These are phyloP conservation scores for Uropsilus gracilis DNA, from an alignment of 2,113 vertebrate genomes.

Conservation along the genomic window DNA sequence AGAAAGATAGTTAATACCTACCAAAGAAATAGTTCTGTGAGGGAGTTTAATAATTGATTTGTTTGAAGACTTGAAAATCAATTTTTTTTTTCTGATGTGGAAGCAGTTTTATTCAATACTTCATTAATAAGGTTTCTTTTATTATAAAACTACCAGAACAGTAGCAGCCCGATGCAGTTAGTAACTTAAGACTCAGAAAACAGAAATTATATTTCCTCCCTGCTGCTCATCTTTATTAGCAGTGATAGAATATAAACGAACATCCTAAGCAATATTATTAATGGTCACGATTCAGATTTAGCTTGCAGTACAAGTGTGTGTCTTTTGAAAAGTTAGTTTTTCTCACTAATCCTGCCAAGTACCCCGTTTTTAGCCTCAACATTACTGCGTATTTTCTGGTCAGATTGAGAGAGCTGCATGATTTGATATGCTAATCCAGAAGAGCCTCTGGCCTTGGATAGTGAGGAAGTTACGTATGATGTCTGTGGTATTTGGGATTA, in stretches of 20 bases:
- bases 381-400: neutral
- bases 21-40: neutral
- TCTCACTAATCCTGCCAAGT: neutral
- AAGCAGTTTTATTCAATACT: slow-evolving; percentile 27
- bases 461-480: neutral
- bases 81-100: neutral
- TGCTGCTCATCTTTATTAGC: slow-evolving; percentile 42
- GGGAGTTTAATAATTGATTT: neutral
- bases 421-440: neutral
- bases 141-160: neutral
- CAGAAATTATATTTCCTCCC: slow-evolving; percentile 32
- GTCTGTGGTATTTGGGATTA: neutral
- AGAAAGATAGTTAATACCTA: neutral
- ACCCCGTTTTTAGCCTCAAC: neutral
- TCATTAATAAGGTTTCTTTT: neutral
- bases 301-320: neutral
- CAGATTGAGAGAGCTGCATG: neutral
- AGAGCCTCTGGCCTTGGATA: neutral
- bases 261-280: slow-evolving; percentile 7
- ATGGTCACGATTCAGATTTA: neutral
- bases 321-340: slow-evolving; percentile 16
- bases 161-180: neutral
- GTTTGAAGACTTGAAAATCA: slow-evolving; percentile 24
- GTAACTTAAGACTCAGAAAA: neutral
- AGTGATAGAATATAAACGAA: neutral